Conservation (phyloP, 2,888 invertebrate genomes). For the Chaitophorus viminalis region DNA sequence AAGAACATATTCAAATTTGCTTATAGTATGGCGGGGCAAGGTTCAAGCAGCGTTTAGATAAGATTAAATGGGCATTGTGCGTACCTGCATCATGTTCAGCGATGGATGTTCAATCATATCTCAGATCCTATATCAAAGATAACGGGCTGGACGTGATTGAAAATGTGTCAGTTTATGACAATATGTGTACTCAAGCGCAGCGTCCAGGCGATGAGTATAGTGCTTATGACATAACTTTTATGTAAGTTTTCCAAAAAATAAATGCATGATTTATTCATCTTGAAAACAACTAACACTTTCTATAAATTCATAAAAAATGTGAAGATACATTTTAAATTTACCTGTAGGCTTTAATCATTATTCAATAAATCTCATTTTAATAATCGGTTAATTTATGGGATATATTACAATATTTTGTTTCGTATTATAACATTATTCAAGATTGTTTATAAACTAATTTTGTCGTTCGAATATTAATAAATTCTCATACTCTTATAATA, state of each 20-base stretch:
- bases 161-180: slow-evolving; percentile 43
- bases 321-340: too few species aligned
- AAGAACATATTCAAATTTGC: background rate
- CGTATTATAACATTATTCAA: too few species aligned
- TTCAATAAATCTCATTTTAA: too few species aligned
- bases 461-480: too few species aligned
- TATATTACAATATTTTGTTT: too few species aligned
- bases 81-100: slow-evolving; percentile 70
- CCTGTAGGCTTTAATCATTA: too few species aligned
- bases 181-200: slow-evolving; percentile 52
- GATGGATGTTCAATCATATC: slow-evolving; percentile 66
- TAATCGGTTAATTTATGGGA: too few species aligned
- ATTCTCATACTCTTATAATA: too few species aligned
- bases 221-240: slow-evolving; percentile 56
- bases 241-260: slow-evolving; percentile 50
- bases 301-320: too few species aligned
- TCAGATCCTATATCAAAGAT: slow-evolving; percentile 51
- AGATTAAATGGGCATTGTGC: slow-evolving; percentile 72
- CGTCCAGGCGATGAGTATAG: slow-evolving; percentile 49
- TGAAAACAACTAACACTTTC: too few species aligned
- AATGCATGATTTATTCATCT: too few species aligned
- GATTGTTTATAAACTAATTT: too few species aligned
- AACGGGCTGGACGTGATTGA: slow-evolving; percentile 36
- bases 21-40: slow-evolving; percentile 66
- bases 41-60: slow-evolving; percentile 67